These are phyloP conservation scores for Cygnus olor DNA, from an alignment of 2,797 vertebrate genomes.

Conservation along the genomic window DNA sequence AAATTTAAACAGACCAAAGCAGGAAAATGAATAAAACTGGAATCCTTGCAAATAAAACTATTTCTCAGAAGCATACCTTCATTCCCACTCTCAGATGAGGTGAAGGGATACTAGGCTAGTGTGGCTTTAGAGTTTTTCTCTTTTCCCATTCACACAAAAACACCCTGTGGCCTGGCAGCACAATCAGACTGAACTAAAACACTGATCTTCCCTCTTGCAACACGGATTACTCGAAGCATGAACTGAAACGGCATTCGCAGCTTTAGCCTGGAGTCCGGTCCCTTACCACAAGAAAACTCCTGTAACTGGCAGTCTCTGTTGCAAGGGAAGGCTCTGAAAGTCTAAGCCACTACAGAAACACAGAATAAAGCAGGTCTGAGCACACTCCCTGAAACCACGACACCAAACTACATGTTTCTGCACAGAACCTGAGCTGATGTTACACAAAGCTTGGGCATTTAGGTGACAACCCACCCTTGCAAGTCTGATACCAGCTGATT, in stretches of 20 bases:
- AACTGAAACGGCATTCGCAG: not conserved
- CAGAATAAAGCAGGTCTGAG: rapidly evolving
- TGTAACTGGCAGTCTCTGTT: not conserved
- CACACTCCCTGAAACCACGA: rapidly evolving
- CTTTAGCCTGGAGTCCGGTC: not conserved
- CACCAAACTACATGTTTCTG: not conserved
- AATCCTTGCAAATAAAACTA: not conserved
- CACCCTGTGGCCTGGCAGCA: not conserved
- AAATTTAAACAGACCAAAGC: not conserved
- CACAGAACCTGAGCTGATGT: not conserved
- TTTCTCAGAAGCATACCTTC: not conserved
- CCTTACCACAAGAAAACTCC: not conserved
- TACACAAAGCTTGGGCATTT: not conserved
- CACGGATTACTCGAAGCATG: rapidly evolving
- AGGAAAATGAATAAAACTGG: not conserved
- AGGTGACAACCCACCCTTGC: not conserved
- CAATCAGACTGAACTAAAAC: rapidly evolving
- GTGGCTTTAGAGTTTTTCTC: not conserved
- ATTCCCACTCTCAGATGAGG: not conserved
- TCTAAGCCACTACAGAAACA: not conserved
- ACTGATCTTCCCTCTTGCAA: not conserved
- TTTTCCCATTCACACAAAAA: not conserved
- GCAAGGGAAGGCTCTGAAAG: not conserved
- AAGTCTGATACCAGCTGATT: not conserved
- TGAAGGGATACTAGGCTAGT: not conserved